Evolutionary conservation across 2,888 invertebrate species (phyloP), one percentile per base, ranked within the genome.

Genomic region (Eurytoma californica): DNA sequence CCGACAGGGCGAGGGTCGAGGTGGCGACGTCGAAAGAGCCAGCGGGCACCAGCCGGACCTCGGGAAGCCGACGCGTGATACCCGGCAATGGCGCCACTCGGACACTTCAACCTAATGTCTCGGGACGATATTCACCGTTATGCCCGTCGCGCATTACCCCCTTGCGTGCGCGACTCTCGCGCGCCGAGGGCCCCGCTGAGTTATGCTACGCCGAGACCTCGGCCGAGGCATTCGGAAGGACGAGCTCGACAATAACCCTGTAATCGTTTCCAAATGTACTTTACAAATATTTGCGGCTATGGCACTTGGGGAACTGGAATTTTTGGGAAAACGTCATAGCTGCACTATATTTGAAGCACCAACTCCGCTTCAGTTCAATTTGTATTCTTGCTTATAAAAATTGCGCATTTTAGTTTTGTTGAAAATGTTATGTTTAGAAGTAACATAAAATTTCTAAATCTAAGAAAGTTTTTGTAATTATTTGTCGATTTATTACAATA

Each of bases 41-140:
- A 13, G 7, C 30, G 47, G 63, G 47, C 63, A 18, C 30, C 53
- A 30, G 53, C 51, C 51, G 30, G 61, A 30, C 61, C 61, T 30
- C 53, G 53, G 13, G 65, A n/a, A 28, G 53, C 58, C 13, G 58
- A 12, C 49, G 39, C 51, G 72, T 20, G 53, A 60, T 63, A 39
- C 47, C 63, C 61, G 66, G 55, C 53, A 57, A 77, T 58, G 82
- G 82, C 82, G 82, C 82, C 82, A 82, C 79, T 76, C 72, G 77
- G 79, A 80, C 80, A 82, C 82, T 82, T 82, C 72, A 82, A 75
- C 79, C 80, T 73, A 82, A 81, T 82, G 80, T 82, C 77, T 79
- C 72, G 70, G 74, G 76, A 72, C 69, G 60, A 57, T 28, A 63
- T 78, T 77, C 75, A 69, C 68, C 81, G 79, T 82, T 80, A 82